Evolutionary conservation across 2,797 vertebrate genomes (phyloP).

Genomic region (Microcaecilia unicolor): DNA sequence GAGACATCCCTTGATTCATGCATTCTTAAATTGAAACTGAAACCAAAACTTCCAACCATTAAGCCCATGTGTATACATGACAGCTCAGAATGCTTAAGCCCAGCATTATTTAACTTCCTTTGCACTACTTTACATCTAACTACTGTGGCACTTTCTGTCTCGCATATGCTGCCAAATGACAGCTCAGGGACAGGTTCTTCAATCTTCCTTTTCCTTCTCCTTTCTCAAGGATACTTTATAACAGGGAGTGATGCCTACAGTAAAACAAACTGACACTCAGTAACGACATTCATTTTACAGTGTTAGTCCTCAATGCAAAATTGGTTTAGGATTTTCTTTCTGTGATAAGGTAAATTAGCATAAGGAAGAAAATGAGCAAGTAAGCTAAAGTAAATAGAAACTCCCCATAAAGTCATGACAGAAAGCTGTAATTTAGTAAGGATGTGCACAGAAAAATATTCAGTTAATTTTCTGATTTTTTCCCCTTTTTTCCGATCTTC

Average conservation of each 20-base stretch:
- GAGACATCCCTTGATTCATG: slow-evolving; percentile 20
- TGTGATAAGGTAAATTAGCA: no score
- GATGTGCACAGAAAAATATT: no score
- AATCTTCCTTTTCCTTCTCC: not conserved
- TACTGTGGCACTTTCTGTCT: not conserved
- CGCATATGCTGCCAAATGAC: not conserved
- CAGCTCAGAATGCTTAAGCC: not conserved
- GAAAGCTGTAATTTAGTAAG: no score
- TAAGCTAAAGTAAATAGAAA: no score
- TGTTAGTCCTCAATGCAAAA: not conserved
- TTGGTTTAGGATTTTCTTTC: not conserved
- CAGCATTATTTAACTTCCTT: slow-evolving; percentile 1
- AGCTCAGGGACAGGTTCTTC: not conserved
- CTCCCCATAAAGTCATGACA: no score
- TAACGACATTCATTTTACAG: slow-evolving; percentile 1
- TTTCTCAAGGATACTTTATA: not conserved
- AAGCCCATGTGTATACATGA: not conserved
- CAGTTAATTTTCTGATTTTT: no score
- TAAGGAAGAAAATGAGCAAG: no score
- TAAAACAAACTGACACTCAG: slow-evolving; percentile 9
- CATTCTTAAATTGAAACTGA: slow-evolving; percentile 24
- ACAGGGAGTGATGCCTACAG: not conserved
- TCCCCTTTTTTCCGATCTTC: no score
- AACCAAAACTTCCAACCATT: not conserved
- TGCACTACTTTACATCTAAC: not conserved